Evolutionary conservation across 2,113 vertebrate genomes (phyloP).

Genomic region (Periophthalmus modestus): DNA sequence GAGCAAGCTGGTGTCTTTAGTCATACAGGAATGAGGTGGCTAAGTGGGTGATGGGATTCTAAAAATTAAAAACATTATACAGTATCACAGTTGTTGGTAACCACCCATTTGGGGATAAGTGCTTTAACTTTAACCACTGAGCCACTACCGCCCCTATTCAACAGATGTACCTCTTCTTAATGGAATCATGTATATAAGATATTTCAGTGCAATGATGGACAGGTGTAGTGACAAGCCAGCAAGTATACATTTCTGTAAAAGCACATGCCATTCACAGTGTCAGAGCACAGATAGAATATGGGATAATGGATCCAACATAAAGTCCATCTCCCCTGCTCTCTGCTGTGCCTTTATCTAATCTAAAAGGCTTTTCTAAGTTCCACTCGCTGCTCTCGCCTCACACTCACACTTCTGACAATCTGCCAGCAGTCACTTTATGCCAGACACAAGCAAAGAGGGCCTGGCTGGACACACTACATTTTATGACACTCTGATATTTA

Average conservation of each 20-base stretch:
- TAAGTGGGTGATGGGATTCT: no score
- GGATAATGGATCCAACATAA: slow-evolving; percentile 28
- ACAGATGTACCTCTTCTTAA: neutral
- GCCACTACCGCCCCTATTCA: neutral
- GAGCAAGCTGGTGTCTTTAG: neutral
- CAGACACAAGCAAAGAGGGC: neutral
- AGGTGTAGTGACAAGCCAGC: neutral
- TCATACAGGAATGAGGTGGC: no score
- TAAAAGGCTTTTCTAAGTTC: slow-evolving; percentile 5
- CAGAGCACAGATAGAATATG: neutral
- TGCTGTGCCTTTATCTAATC: slow-evolving; percentile 7
- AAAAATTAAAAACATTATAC: no score
- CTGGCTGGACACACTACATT: slow-evolving; percentile 1
- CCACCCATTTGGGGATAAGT: no score
- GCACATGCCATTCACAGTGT: neutral
- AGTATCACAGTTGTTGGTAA: no score
- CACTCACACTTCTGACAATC: slow-evolving; percentile 6
- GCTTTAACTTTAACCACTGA: neutral
- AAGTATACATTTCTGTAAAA: neutral
- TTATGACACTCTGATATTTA: neutral
- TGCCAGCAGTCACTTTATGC: slow-evolving; percentile 3
- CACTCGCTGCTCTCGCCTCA: neutral
- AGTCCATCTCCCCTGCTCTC: neutral
- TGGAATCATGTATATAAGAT: no score
- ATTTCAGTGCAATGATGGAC: neutral